Evolutionary conservation across 2,888 invertebrate species (phyloP).

Genomic region (Rhagophthalmus giganteus): DNA sequence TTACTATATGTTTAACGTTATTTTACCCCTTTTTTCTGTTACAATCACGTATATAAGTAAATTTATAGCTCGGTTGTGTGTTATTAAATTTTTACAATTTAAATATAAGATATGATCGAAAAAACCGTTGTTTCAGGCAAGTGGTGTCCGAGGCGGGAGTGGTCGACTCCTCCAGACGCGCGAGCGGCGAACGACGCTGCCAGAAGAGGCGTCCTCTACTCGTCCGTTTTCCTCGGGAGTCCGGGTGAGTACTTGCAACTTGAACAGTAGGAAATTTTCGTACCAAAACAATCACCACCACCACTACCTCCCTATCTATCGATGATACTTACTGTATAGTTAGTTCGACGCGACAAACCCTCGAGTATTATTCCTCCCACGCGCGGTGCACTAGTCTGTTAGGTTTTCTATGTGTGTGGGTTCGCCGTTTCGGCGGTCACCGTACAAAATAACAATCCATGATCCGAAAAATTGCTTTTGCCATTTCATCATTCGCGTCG

Average conservation of each 20-base stretch:
- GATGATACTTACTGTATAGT: not conserved
- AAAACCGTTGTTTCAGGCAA: slow-evolving; percentile 68
- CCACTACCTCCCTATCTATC: not conserved
- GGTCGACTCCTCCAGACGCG: slow-evolving; percentile 85
- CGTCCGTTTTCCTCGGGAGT: slow-evolving; percentile 91
- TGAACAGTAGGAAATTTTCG: slow-evolving; percentile 11
- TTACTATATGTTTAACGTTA: not conserved
- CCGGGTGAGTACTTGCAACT: slow-evolving; percentile 71
- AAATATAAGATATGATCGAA: slow-evolving; percentile 1
- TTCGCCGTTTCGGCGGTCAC: slow-evolving; percentile 28
- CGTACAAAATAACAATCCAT: slow-evolving; percentile 42
- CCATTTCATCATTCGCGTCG: slow-evolving; percentile 40
- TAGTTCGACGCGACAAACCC: no score
- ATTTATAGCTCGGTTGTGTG: not conserved
- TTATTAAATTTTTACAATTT: no score
- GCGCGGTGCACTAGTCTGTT: slow-evolving; percentile 4
- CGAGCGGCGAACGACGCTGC: slow-evolving; percentile 71
- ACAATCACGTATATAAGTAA: not conserved
- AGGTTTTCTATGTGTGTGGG: slow-evolving; percentile 18
- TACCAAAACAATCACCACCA: slow-evolving; percentile 4
- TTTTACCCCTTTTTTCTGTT: no score
- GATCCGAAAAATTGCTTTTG: slow-evolving; percentile 44
- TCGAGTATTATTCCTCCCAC: slow-evolving; percentile 13
- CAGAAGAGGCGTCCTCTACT: slow-evolving; percentile 84
- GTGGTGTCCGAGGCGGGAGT: slow-evolving; percentile 90